Base-by-base conservation (phyloP, 2,113 vertebrate genomes). In the Gambusia holbrooki region DNA sequence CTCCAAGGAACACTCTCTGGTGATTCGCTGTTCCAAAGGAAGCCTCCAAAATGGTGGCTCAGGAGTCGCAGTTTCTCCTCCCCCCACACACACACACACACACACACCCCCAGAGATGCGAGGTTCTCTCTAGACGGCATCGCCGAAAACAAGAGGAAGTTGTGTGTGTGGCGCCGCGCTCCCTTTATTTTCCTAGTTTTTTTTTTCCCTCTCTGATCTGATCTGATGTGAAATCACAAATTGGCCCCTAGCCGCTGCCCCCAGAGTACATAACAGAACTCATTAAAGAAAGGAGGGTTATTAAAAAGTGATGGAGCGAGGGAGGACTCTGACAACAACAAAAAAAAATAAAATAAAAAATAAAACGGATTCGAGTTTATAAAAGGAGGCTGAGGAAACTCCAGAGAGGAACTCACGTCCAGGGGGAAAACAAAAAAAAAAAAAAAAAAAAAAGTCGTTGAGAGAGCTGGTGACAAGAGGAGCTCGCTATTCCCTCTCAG, bases 211-310 rank as follows among this genome's bases (percentile, higher is more conserved):
- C 90, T 93, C 90, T 90, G 91, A 92, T 93, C 90, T 89, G 90
- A 90, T 91, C 84, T 89, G 86, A 90, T 86, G 90, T 89, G 90
- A 90, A 93, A 93, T 91, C 92, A 88, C 88, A 94, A 93, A 92
- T 93, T 95, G 93, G 92, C 90, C 92, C 92, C 90, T 88, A 40
- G 90, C 81, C 76, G 85, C 85, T 84, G 85, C 90, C 88, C 91
- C 90, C 88, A 90, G 90, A 93, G 92, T 93, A 93, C 91, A 92
- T 93, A 93, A 89, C 88, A 90, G 87, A 87, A 89, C 92, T 95
- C 91, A 93, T 94, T 94, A 94, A 94, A 93, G 90, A 89, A 74
- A 87, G 89, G 76, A 88, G 81, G 84, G 90, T 92, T 93, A 93
- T 94, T 92, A 92, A 94, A 94, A 95, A 92, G 90, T 92, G 91